These are phyloP conservation scores for Epizoanthus stellaris DNA, from an alignment of 92 coral and sea anemone species.

Conservation along the genomic window DNA sequence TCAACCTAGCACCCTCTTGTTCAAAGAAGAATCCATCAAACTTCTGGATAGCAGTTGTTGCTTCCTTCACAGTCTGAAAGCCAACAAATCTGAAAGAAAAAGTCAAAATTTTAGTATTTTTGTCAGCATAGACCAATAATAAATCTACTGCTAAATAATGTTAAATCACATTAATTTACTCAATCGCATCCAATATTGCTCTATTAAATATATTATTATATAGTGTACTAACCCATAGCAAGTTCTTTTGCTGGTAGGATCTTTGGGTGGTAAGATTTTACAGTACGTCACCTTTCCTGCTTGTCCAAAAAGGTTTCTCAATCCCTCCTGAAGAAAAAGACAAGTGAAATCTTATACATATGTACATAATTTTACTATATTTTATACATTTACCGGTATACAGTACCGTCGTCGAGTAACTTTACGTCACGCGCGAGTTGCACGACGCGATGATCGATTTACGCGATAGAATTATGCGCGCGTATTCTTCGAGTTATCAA, in stretches of 20 bases:
- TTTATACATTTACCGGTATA: too few relatives aligned
- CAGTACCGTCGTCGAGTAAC: too few relatives aligned
- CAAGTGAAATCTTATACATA: neutral
- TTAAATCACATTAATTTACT: neutral
- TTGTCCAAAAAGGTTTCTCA: constrained; percentile 30
- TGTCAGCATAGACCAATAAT: neutral
- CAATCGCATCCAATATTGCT: neutral
- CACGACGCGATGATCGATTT: too few relatives aligned
- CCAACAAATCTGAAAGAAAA: constrained; percentile 29
- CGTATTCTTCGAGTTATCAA: too few relatives aligned
- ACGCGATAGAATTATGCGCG: too few relatives aligned
- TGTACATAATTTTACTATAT: too few relatives aligned
- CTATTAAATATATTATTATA: neutral
- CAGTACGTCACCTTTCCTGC: constrained; percentile 30
- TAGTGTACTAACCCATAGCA: constrained; percentile 15
- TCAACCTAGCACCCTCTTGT: constrained; percentile 15
- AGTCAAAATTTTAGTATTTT: neutral
- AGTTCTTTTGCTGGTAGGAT: constrained; percentile 3
- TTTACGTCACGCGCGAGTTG: too few relatives aligned
- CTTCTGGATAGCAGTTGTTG: constrained; percentile 19
- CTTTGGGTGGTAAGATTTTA: constrained; percentile 8
- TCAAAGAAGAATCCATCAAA: constrained; percentile 43
- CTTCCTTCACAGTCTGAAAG: constrained; percentile 19
- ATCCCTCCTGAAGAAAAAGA: constrained; percentile 13
- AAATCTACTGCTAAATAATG: neutral